Conservation (phyloP, 2,888 invertebrate species). For the Norana najaformis region DNA sequence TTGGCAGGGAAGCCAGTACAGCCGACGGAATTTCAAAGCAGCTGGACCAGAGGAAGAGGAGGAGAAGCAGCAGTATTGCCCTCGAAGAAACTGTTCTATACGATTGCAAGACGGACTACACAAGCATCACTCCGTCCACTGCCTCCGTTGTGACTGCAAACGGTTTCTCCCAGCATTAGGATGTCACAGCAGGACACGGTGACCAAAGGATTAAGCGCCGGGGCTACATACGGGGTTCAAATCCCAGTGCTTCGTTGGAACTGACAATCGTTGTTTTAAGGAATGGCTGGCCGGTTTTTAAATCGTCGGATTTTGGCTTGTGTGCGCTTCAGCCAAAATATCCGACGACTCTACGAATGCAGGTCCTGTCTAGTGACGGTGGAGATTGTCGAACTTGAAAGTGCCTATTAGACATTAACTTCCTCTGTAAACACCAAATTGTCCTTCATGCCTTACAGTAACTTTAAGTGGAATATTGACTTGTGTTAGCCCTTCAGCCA, state of each 20-base stretch:
- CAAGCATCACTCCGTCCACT: neutral
- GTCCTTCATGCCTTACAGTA: neutral
- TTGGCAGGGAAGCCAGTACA: neutral
- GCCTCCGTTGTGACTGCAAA: neutral
- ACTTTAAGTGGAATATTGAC: neutral
- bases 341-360: neutral
- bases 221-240: neutral
- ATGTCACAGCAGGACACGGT: neutral
- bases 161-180: neutral
- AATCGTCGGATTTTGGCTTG: neutral
- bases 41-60: neutral
- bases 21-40: neutral
- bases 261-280: neutral
- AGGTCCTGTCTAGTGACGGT: too few species aligned
- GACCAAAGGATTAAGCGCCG: neutral
- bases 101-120: neutral
- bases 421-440: neutral
- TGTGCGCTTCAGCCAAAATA: neutral
- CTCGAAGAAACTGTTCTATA: constrained; percentile 13
- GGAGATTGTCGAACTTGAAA: neutral
- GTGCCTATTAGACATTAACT: too few species aligned
- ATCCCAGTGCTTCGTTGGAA: neutral
- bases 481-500: too few species aligned
- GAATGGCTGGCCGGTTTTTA: neutral
- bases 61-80: neutral